Conservation (phyloP, 2,113 vertebrate genomes). For the Parotia lawesii region DNA sequence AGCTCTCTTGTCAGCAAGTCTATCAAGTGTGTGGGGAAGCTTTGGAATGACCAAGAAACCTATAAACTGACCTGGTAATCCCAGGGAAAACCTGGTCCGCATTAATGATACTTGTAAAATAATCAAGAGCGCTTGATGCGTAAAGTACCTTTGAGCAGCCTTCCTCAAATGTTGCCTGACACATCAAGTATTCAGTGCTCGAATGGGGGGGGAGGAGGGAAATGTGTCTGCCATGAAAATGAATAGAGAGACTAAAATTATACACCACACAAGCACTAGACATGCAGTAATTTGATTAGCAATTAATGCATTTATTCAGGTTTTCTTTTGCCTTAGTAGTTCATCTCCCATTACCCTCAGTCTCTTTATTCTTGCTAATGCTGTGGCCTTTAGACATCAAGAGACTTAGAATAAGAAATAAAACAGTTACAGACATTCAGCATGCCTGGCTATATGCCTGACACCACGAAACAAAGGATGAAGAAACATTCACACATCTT, state of each 20-base stretch:
- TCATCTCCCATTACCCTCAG: background rate
- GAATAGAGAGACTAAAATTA: background rate
- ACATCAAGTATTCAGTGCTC: background rate
- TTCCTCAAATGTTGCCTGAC: background rate
- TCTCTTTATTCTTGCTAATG: background rate
- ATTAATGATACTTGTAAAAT: background rate
- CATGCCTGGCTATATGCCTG: background rate
- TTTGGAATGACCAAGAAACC: slow-evolving; percentile 15
- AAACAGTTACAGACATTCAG: background rate
- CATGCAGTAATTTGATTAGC: background rate
- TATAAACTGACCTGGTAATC: background rate
- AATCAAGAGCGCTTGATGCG: background rate
- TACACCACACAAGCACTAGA: background rate
- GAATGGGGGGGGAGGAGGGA: background rate
- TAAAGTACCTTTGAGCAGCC: background rate
- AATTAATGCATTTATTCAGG: background rate
- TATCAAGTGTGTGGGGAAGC: background rate
- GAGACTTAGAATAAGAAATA: background rate
- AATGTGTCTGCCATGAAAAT: background rate
- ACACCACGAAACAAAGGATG: background rate
- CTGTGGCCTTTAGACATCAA: background rate
- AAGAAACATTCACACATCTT: background rate
- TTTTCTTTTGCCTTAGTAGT: background rate
- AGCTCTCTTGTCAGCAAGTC: background rate
- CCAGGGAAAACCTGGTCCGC: background rate